Evolutionary conservation across 1,140 invertebrate genomes (phyloP), one percentile per base, ranked within the genome.

Genomic region (Drosophila tsacasi): DNA sequence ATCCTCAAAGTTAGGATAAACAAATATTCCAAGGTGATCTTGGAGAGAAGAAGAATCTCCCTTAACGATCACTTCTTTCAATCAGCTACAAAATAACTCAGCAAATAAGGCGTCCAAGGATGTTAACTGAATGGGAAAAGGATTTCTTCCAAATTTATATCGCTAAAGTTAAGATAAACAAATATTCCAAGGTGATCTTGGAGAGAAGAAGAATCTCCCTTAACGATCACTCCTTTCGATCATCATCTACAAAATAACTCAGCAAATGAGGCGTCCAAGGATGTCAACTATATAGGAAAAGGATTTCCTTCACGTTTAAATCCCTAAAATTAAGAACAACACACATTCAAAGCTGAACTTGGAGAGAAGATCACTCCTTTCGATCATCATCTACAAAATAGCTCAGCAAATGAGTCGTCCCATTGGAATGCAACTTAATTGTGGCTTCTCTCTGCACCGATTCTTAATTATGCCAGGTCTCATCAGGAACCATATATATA

Each of bases 381-480:
- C 9, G 40, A 60, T 44, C 40, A n/a, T n/a, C 40, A 21, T 7
- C 25, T 5, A 19, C n/a, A 13, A 46, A 50, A 49, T 62, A 49
- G 17, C 30, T 62, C 3, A 5, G 2, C 6, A 15, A 15, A 46
- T 62, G 60, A 62, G 21, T 63, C 32, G 39, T 39, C n/a, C 19
- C 49, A 37, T 35, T 73, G 67, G 54, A 73, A 73, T 73, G 69
- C 69, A 73, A 61, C 50, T 60, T 37, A 46, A 72, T 73, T 46
- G 23, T 50, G 59, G 40, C 46, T 40, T 58, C 21, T 21, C 49
- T 59, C n/a, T 72, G 80, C 69, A 59, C 65, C 54, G 64, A 23
- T 57, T 63, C 83, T 83, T 80, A 84, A 84, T 84, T 84, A 84
- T 81, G 81, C 73, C 77, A 73, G 65, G 79, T 55, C 40, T 69